These are phyloP conservation scores for Onthophagus sagittarius DNA, from an alignment of 2,888 invertebrate genomes.

Conservation along the genomic window DNA sequence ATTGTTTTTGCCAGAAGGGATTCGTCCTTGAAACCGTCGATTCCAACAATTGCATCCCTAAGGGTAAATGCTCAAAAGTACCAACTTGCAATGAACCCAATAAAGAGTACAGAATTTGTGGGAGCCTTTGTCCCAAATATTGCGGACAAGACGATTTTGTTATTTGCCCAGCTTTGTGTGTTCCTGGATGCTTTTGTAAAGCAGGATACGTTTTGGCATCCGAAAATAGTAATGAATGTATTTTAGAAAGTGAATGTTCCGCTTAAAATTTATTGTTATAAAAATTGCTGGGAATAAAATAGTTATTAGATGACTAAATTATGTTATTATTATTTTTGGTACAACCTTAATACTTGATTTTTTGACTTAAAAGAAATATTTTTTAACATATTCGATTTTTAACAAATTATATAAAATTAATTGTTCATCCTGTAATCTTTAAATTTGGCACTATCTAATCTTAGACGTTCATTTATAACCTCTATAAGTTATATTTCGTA, in stretches of 20 bases:
- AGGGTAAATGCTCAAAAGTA: neutral
- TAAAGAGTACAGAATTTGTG: conserved; percentile 24
- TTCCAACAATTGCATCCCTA: neutral
- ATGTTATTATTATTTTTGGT: too few relatives aligned
- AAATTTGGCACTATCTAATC: too few relatives aligned
- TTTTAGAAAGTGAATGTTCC: neutral
- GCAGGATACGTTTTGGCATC: neutral
- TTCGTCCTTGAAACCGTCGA: neutral
- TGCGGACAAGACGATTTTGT: conserved; percentile 15
- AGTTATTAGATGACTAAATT: too few relatives aligned
- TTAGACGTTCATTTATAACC: too few relatives aligned
- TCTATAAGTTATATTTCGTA: too few relatives aligned
- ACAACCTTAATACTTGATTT: too few relatives aligned
- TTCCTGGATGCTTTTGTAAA: conserved; percentile 25
- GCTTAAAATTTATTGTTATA: neutral
- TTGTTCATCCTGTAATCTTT: too few relatives aligned
- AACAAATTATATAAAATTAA: too few relatives aligned
- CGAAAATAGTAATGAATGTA: neutral
- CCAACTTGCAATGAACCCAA: neutral
- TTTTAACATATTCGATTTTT: too few relatives aligned
- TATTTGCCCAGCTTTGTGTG: conserved; percentile 16
- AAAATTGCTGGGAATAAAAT: too few relatives aligned
- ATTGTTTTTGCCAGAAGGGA: conserved; percentile 20
- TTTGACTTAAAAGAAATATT: too few relatives aligned
- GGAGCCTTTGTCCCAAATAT: conserved; percentile 23